These are phyloP conservation scores for Chaenocephalus aceratus DNA, from an alignment of 2,113 vertebrate species.

Conservation along the genomic window DNA sequence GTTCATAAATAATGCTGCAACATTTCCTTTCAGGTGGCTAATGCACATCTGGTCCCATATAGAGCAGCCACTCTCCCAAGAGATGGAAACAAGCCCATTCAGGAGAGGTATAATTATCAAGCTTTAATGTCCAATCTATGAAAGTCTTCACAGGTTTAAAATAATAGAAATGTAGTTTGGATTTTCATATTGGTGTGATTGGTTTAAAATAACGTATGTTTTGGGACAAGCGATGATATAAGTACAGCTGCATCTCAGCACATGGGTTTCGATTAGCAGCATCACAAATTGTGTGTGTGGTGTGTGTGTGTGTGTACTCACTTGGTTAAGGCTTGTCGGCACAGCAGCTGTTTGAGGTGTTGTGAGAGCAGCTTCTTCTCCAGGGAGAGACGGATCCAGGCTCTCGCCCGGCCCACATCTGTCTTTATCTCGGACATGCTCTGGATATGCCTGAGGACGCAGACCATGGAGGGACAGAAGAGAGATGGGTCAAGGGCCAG, in stretches of 20 bases:
- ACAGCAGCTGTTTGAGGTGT: conserved; percentile 93
- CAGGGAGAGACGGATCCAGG: conserved; percentile 94
- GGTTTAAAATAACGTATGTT: background rate
- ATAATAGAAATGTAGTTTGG: too few species aligned
- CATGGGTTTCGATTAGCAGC: background rate
- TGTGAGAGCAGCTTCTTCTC: conserved; percentile 96
- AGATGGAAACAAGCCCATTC: background rate
- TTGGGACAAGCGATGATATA: background rate
- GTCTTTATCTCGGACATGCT: conserved; percentile 96
- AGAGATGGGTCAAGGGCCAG: background rate
- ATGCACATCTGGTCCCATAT: too few species aligned
- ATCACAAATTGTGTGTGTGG: background rate
- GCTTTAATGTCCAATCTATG: too few species aligned
- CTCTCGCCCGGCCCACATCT: conserved; percentile 92
- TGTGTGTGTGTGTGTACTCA: conserved; percentile 66
- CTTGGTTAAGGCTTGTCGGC: conserved; percentile 90
- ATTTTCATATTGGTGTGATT: background rate
- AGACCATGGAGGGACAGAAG: background rate
- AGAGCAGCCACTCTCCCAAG: background rate
- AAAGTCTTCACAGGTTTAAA: too few species aligned
- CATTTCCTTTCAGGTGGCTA: too few species aligned
- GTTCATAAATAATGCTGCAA: too few species aligned
- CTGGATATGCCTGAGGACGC: conserved; percentile 89
- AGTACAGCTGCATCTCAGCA: background rate
- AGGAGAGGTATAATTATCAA: too few species aligned